Conservation (phyloP, 2,113 vertebrate species). For the Desmodus rotundus region DNA sequence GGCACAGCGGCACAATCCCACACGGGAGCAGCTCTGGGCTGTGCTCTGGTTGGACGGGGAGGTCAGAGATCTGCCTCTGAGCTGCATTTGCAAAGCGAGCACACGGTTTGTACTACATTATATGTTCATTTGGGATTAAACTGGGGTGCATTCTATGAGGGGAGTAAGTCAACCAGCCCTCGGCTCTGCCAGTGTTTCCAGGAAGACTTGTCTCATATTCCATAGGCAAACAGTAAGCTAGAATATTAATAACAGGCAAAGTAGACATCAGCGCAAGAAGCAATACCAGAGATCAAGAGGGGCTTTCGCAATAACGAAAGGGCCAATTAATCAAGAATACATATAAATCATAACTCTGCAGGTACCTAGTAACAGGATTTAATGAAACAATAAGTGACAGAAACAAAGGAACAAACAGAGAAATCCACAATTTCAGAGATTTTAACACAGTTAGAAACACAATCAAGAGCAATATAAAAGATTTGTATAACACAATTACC, state of each 20-base stretch:
- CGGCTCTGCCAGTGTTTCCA: neutral
- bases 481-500: neutral
- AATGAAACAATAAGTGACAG: neutral
- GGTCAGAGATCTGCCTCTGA: neutral
- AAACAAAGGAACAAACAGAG: neutral
- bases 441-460: neutral
- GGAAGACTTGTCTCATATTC: neutral
- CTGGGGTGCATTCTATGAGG: neutral
- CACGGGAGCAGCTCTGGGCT: fast-evolving
- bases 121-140: neutral
- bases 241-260: neutral
- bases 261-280: neutral
- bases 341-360: neutral
- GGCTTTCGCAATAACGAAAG: neutral
- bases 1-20: neutral
- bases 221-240: neutral
- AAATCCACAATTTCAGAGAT: neutral
- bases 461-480: neutral
- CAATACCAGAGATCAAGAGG: neutral
- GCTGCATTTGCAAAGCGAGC: neutral
- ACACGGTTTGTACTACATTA: neutral
- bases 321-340: neutral
- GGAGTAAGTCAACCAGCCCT: neutral
- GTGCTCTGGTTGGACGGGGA: neutral
- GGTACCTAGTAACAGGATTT: neutral